Percentiles rank a stretch among this genome's conserved stretches.
Conservation (phyloP, 2,113 vertebrate species). For the Tupaia chinensis region DNA sequence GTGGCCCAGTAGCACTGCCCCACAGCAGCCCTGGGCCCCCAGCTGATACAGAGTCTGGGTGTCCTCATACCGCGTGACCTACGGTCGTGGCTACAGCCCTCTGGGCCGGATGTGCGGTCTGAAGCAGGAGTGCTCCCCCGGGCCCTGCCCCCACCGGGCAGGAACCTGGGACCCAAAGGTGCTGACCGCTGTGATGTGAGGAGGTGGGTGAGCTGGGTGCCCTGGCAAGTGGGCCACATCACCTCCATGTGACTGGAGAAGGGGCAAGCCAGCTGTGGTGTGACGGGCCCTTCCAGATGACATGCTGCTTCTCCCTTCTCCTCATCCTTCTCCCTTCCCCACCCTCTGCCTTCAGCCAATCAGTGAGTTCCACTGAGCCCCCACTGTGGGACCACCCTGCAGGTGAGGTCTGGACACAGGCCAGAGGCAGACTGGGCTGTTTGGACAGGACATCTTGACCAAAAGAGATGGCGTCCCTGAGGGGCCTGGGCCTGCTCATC, state of each 20-base stretch:
- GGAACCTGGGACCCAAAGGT: neutral
- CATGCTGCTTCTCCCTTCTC: neutral
- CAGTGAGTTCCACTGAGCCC: neutral
- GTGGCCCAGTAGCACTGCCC: neutral
- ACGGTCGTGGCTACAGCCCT: accelerated
- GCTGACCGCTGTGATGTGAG: neutral
- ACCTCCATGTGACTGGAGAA: neutral
- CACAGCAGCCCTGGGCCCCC: no score
- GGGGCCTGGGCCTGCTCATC: neutral
- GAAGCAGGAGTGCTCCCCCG: neutral
- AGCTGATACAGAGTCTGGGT: no score
- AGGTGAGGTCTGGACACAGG: no score
- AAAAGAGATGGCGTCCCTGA: neutral
- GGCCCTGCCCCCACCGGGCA: no score
- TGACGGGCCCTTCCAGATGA: neutral
- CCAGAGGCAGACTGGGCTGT: neutral
- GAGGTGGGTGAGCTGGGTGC: neutral
- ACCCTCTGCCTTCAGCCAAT: neutral
- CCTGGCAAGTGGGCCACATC: neutral
- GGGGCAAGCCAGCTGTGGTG: neutral
- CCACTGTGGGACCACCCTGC: neutral
- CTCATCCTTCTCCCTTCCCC: neutral
- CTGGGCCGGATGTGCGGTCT: accelerated
- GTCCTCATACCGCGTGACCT: neutral
- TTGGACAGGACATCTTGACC: neutral